A percentile compares a stretch with the other conserved stretches of the same genome.
Evolutionary conservation across 2,113 vertebrate genomes (phyloP).

Genomic region (Hippocampus barbouri): DNA sequence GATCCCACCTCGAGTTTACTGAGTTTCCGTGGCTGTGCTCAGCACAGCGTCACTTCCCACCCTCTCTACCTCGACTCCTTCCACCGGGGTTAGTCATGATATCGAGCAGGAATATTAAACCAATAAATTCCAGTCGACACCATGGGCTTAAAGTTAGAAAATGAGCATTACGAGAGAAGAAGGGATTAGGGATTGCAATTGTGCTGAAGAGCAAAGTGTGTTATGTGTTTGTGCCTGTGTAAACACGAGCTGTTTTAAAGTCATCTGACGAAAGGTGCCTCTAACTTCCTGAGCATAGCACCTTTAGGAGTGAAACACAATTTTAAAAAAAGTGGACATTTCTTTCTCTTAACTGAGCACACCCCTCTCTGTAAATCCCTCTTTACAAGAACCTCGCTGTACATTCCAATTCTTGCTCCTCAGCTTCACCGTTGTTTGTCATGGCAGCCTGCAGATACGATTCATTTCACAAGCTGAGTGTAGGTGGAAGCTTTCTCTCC

Average conservation of each 20-base stretch:
- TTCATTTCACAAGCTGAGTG: conserved; percentile 46
- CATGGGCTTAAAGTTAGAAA: conserved; percentile 37
- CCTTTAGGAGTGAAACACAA: conserved; percentile 16
- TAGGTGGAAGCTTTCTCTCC: conserved; percentile 44
- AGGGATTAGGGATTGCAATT: conserved; percentile 33
- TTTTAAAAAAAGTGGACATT: too few relatives aligned
- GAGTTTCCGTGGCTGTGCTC: conserved; percentile 1
- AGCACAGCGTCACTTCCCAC: conserved; percentile 18
- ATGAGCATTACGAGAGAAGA: conserved; percentile 30
- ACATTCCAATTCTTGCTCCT: neutral
- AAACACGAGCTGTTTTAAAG: neutral
- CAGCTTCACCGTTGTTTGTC: conserved; percentile 18
- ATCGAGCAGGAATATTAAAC: conserved; percentile 24
- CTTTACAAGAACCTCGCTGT: conserved; percentile 5
- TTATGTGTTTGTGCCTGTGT: neutral
- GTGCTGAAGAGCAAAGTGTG: conserved; percentile 30
- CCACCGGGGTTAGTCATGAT: conserved; percentile 38
- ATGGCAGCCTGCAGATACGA: conserved; percentile 41
- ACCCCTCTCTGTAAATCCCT: conserved; percentile 8
- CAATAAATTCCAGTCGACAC: conserved; percentile 23
- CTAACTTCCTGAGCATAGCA: neutral
- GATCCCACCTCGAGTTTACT: conserved; percentile 6
- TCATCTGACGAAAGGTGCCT: conserved; percentile 4
- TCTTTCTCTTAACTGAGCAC: neutral
- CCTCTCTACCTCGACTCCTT: neutral